Conservation (phyloP, 2,797 vertebrate species). For the Apodemus agrarius region DNA sequence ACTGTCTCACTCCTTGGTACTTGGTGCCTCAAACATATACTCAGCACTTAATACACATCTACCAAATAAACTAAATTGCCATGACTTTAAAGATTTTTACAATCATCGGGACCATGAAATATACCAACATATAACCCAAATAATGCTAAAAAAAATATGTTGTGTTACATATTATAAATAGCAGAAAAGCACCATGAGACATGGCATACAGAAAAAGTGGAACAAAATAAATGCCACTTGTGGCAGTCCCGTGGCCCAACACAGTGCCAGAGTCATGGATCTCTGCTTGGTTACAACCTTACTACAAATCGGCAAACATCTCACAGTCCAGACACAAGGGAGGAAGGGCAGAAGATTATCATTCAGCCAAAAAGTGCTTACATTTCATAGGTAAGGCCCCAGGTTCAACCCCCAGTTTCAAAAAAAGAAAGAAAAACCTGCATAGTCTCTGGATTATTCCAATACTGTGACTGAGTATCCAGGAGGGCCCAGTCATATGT, state of each 20-base stretch:
- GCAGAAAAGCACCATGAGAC: background rate
- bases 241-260: background rate
- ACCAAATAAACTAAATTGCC: background rate
- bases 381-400: background rate
- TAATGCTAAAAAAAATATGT: slow-evolving; percentile 32
- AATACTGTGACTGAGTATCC: background rate
- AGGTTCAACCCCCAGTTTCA: background rate
- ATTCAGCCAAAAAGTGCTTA: background rate
- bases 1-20: background rate
- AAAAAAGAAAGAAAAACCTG: background rate
- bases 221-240: background rate
- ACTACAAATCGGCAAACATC: background rate
- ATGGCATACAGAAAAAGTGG: background rate
- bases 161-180: background rate
- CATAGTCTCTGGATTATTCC: background rate
- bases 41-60: slow-evolving; percentile 14
- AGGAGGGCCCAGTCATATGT: background rate
- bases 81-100: background rate
- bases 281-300: background rate
- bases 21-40: background rate
- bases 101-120: background rate
- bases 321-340: background rate
- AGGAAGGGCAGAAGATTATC: background rate
- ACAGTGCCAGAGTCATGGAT: background rate
- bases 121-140: background rate